Evolutionary conservation across 2,888 invertebrate species (phyloP).

Genomic region (Meghimatium bilineatum): DNA sequence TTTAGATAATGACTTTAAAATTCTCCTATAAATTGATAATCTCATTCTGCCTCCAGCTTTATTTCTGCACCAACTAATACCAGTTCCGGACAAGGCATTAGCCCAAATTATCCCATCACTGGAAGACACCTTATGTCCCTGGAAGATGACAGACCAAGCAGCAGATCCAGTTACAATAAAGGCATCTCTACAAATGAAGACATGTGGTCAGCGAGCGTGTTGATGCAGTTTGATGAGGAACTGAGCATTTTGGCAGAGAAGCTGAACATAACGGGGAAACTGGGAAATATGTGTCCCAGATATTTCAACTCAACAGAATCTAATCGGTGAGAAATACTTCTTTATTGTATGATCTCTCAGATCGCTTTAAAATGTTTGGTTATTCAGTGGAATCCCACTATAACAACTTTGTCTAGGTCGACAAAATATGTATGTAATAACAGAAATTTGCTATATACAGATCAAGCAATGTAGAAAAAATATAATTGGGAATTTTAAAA

Average conservation of each 20-base stretch:
- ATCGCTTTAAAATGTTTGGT: background rate
- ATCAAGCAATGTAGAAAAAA: no score
- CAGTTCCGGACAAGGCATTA: background rate
- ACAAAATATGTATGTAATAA: background rate
- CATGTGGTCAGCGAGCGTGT: constrained; percentile 34
- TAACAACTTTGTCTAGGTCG: background rate
- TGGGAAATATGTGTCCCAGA: constrained; percentile 81
- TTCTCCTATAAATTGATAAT: background rate
- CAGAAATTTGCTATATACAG: no score
- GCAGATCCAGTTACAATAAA: background rate
- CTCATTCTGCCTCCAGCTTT: background rate
- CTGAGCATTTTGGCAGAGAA: constrained; percentile 47
- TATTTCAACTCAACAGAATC: constrained; percentile 88
- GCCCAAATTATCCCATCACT: background rate
- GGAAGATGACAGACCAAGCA: background rate
- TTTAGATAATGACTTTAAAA: no score
- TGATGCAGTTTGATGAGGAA: constrained; percentile 62
- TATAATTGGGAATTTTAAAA: no score
- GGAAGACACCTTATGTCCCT: constrained; percentile 44
- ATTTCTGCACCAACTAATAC: background rate
- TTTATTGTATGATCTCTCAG: background rate
- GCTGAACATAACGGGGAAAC: constrained; percentile 52
- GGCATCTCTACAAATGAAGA: constrained; percentile 43
- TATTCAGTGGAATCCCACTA: no score
- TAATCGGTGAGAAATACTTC: constrained; percentile 78